A percentile compares a stretch with the other conserved stretches of the same genome.
Evolutionary conservation across 2,113 vertebrate genomes (phyloP).

Genomic region (Choloepus hoffmanni): DNA sequence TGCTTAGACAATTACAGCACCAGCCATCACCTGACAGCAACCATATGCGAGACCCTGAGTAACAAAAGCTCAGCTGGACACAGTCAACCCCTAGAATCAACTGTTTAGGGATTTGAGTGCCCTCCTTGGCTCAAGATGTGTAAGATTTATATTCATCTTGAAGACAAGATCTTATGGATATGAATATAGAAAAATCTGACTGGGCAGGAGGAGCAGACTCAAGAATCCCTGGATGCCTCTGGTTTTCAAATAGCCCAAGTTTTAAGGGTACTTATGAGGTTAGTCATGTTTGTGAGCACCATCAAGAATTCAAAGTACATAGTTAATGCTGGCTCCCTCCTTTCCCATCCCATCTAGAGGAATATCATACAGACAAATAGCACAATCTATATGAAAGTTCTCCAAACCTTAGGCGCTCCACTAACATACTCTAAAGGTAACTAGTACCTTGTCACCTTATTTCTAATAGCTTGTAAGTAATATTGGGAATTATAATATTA

Average conservation of each 20-base stretch:
- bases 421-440: not conserved
- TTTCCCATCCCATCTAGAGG: not conserved
- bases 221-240: too few species aligned
- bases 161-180: not conserved
- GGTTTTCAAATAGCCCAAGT: not conserved
- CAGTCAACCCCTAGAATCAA: not conserved
- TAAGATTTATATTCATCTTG: not conserved
- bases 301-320: not conserved
- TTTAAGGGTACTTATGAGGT: not conserved
- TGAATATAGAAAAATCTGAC: not conserved
- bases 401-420: not conserved
- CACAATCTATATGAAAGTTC: not conserved
- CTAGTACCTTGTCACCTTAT: not conserved
- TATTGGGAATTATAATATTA: not conserved
- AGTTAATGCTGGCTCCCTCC: not conserved
- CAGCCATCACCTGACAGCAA: not conserved
- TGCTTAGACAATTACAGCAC: accelerated
- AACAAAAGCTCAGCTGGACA: not conserved
- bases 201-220: not conserved
- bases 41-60: not conserved
- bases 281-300: not conserved
- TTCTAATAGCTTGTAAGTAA: not conserved
- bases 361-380: not conserved
- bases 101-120: not conserved
- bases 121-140: not conserved